Conservation (phyloP, 2,888 invertebrate species). For the Thyatira batis region DNA sequence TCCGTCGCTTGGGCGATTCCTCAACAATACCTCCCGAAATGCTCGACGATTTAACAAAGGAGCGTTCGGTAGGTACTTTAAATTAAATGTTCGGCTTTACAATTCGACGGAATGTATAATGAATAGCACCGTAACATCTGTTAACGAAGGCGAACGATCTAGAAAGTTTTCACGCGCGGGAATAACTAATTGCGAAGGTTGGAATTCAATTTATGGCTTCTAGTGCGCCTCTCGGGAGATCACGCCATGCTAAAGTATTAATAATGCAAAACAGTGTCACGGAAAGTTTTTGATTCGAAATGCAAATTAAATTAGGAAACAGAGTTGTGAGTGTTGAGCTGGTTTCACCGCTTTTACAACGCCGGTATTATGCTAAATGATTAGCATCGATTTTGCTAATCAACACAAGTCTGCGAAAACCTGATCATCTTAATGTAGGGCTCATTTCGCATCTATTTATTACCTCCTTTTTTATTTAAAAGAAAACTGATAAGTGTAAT, state of each 20-base stretch:
- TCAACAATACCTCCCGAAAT: slow-evolving; percentile 67
- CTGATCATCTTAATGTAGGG: neutral
- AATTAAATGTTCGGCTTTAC: slow-evolving; percentile 82
- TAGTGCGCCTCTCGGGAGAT: slow-evolving; percentile 79
- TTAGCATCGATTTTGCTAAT: slow-evolving; percentile 51
- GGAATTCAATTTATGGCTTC: slow-evolving; percentile 82
- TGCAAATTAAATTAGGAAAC: slow-evolving; percentile 80
- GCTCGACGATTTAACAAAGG: slow-evolving; percentile 75
- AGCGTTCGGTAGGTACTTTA: slow-evolving; percentile 76
- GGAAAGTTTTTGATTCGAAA: slow-evolving; percentile 81
- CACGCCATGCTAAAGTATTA: slow-evolving; percentile 79
- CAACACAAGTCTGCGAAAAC: slow-evolving; percentile 14
- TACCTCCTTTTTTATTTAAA: neutral
- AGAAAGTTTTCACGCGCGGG: slow-evolving; percentile 83
- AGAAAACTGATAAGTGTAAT: neutral
- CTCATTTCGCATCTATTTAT: neutral
- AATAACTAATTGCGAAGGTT: slow-evolving; percentile 83
- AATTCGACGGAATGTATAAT: slow-evolving; percentile 82
- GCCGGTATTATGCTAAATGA: slow-evolving; percentile 56
- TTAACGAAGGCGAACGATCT: slow-evolving; percentile 83
- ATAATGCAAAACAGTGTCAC: slow-evolving; percentile 83
- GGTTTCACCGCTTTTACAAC: slow-evolving; percentile 63
- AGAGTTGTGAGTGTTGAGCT: slow-evolving; percentile 72
- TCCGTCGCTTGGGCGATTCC: slow-evolving; percentile 52
- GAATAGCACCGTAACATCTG: slow-evolving; percentile 83